These are phyloP conservation scores for Geophilus truncorum DNA, from an alignment of 2,888 invertebrate species.

Conservation along the genomic window DNA sequence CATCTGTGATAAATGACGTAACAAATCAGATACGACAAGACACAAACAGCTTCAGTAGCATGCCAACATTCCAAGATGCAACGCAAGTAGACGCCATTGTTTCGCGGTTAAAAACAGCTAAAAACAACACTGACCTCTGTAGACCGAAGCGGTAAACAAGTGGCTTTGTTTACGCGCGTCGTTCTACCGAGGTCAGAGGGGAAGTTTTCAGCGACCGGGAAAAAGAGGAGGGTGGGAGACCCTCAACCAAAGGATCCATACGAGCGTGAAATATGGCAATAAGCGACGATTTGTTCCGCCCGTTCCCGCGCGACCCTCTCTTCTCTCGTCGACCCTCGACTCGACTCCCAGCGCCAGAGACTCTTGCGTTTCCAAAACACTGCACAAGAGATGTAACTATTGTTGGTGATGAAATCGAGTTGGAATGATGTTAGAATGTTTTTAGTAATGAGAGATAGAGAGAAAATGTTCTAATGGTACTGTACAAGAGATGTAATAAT, in stretches of 20 bases:
- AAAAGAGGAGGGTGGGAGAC: background rate
- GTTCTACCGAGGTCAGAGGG: background rate
- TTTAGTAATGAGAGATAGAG: too few relatives aligned
- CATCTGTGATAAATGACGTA: background rate
- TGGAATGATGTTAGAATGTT: too few relatives aligned
- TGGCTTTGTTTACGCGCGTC: background rate
- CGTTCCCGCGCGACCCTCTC: conserved; percentile 2
- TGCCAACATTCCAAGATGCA: background rate
- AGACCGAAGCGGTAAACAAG: background rate
- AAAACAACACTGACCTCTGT: background rate
- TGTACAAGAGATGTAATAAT: too few relatives aligned
- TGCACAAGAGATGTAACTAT: background rate
- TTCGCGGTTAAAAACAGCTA: background rate
- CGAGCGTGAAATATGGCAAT: conserved; percentile 10
- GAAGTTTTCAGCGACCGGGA: background rate
- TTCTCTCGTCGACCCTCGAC: background rate
- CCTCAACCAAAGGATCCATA: conserved; percentile 1
- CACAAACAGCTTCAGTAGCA: background rate
- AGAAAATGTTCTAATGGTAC: too few relatives aligned
- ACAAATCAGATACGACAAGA: background rate
- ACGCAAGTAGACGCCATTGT: background rate
- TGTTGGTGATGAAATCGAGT: too few relatives aligned
- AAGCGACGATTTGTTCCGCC: conserved; percentile 10
- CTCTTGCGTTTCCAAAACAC: background rate
- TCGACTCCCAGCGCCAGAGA: background rate